Conservation (phyloP, 2,888 invertebrate species). For the Melipona beecheii region DNA sequence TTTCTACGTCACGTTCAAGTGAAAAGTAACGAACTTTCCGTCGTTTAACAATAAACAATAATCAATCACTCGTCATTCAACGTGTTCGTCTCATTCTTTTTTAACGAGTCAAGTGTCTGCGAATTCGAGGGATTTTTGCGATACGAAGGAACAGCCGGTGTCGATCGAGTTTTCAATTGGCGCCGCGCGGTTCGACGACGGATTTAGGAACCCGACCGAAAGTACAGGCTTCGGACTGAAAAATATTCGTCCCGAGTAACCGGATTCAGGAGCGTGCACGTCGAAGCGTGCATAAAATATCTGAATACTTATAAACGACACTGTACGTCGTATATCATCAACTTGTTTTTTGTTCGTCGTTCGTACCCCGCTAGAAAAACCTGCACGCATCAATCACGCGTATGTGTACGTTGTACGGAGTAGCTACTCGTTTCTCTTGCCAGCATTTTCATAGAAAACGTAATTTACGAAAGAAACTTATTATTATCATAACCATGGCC, state of each 20-base stretch:
- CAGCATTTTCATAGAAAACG: neutral
- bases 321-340: neutral
- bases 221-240: neutral
- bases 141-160: too few relatives aligned
- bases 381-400: slow-evolving; percentile 14
- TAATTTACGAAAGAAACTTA: neutral
- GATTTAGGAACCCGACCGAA: neutral
- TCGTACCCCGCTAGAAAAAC: neutral
- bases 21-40: slow-evolving; percentile 8
- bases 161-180: too few relatives aligned
- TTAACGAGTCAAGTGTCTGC: neutral
- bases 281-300: neutral
- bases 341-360: neutral
- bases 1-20: slow-evolving; percentile 19
- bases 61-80: neutral
- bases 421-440: neutral
- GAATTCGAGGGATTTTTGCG: too few relatives aligned
- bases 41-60: neutral
- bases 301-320: neutral
- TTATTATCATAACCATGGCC: neutral
- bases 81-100: neutral
- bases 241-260: neutral
- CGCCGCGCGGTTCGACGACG: too few relatives aligned
- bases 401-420: neutral
- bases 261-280: neutral